Evolutionary conservation across 2,113 vertebrate species (phyloP).

Genomic region (cat (Felis catus)): F.catus_Fca126_mat1.0 CM031414.1:17476001-17476500

Average conservation of each 20-base stretch:
- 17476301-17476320: conserved; percentile 1
- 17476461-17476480: no score
- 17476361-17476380: background rate
- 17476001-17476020: background rate
- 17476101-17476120: background rate
- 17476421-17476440: background rate
- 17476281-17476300: background rate
- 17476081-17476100: background rate
- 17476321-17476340: background rate
- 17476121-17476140: background rate
- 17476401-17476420: background rate
- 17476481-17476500: no score
- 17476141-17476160: background rate
- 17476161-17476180: background rate
- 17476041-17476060: background rate
- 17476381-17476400: background rate
- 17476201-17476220: background rate
- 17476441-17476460: background rate
- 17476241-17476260: background rate
- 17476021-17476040: background rate
- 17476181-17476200: background rate
- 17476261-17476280: background rate
- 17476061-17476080: background rate
- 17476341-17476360: background rate
- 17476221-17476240: background rate